A percentile compares a stretch with the other conserved stretches of the same genome.
Evolutionary conservation across 2,888 invertebrate genomes (phyloP).

Genomic region (Chesias legatella): DNA sequence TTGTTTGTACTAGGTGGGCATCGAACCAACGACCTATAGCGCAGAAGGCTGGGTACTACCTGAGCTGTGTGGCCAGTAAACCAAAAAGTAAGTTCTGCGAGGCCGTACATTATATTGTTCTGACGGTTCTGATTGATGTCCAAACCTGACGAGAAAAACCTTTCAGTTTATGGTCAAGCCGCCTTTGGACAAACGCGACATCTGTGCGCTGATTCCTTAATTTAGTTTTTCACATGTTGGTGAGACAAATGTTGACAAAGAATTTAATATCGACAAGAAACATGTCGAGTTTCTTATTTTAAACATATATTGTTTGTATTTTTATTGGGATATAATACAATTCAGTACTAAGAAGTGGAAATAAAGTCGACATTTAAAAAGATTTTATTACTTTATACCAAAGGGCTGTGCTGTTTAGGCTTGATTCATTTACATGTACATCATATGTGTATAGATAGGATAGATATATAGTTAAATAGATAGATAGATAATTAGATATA

Average conservation of each 20-base stretch:
- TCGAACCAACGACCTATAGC: too few relatives aligned
- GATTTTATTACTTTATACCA: too few relatives aligned
- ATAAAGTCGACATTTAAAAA: too few relatives aligned
- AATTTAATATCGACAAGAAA: conserved; percentile 13
- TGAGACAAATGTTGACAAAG: conserved; percentile 22
- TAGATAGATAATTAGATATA: too few relatives aligned
- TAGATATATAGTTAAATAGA: too few relatives aligned
- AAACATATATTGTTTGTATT: neutral
- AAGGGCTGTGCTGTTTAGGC: too few relatives aligned
- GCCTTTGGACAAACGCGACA: conserved; percentile 9
- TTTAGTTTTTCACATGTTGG: conserved; percentile 16
- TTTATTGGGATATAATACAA: too few relatives aligned
- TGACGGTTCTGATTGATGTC: conserved; percentile 20
- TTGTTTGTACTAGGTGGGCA: too few relatives aligned
- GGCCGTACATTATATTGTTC: conserved; percentile 13
- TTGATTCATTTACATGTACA: too few relatives aligned
- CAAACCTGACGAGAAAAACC: conserved; percentile 14
- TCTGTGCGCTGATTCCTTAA: conserved; percentile 16
- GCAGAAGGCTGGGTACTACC: too few relatives aligned
- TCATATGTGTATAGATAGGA: too few relatives aligned
- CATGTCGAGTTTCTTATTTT: neutral
- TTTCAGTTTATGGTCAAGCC: conserved; percentile 11
- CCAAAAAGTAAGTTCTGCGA: conserved; percentile 20
- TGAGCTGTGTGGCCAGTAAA: conserved; percentile 19
- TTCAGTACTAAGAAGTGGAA: too few relatives aligned